Base-by-base conservation (phyloP, 2,113 vertebrate species). In the Romanogobio albipinnatus region DNA sequence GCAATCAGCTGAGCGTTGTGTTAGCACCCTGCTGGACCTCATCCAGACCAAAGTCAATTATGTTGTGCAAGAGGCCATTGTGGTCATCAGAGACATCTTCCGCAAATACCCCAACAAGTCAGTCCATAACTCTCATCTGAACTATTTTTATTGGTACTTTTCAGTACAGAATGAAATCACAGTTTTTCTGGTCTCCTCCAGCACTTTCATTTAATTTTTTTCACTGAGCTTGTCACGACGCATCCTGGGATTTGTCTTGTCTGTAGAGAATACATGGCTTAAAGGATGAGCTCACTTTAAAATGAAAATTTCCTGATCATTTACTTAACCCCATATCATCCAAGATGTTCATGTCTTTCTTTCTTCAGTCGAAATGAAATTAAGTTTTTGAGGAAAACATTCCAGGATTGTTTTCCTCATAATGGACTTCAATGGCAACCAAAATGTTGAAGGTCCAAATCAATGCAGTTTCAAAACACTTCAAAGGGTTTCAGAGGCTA, bases 21-120 rank as follows among this genome's bases (percentile, higher is more conserved):
- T 99, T 39, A 98, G 97, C 95, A 99, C 98, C 0, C 93, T 99
- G 86, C 94, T 99, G 79, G 98, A 99, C 90, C 96, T 99, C 88
- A 99, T 99, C 91, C 98, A 99, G 93, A 99, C 98, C 75, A 99
- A 99, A 92, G 98, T 99, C 87, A 99, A 99, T 94, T 99, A 99
- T 0, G 98, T 99, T 59, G 97, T 99, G 22, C 98, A 99, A 92
- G 97, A 99, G 86, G 97, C 97, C 3, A 98, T 98, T 10, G 97
- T 99, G 53, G 97, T 99, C 91, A 99, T 99, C 92, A 95, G 97
- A 74, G 98, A 99, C 91, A 99, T 99, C 92, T 99, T 99, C 93
- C 97, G 97, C 91, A 99, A 99, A 85, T 99, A 99, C 86, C 98
- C 97, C 71, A 99, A 98, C 95, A 99, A 99, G 98, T 99, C 93